These are phyloP conservation scores for Anomalospiza imberbis DNA, from an alignment of 2,797 vertebrate genomes.

Conservation along the genomic window DNA sequence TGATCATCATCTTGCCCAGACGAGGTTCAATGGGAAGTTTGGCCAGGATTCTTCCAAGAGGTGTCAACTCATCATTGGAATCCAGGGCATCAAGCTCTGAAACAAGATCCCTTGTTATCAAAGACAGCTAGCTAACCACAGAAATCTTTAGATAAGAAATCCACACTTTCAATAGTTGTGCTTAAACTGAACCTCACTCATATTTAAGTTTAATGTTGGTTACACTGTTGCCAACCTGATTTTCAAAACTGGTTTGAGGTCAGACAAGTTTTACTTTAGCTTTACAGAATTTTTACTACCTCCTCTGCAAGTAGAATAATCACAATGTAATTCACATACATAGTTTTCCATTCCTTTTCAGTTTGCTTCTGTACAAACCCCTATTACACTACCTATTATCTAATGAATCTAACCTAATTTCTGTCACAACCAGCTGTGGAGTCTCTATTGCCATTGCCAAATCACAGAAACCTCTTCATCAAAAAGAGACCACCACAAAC, in stretches of 20 bases:
- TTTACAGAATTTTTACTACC: neutral
- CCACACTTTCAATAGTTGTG: neutral
- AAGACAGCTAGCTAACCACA: neutral
- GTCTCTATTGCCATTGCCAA: neutral
- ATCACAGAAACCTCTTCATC: neutral
- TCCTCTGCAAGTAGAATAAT: neutral
- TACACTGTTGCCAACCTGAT: neutral
- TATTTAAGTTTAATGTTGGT: neutral
- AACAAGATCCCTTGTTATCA: constrained; percentile 25
- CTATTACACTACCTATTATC: neutral
- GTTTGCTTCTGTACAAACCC: neutral
- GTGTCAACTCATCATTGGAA: constrained; percentile 90
- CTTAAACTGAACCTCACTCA: neutral
- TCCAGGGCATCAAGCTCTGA: constrained; percentile 93
- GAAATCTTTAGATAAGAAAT: neutral
- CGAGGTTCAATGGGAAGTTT: constrained; percentile 93
- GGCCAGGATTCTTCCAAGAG: constrained; percentile 91
- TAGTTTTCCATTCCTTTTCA: neutral
- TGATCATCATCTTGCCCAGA: constrained; percentile 98
- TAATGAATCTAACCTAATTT: neutral
- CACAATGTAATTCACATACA: neutral
- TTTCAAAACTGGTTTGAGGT: neutral
- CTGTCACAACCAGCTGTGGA: neutral
- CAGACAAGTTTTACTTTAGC: neutral
- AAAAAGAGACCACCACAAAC: neutral